phyloP scores from a whole-genome alignment of 2,113 vertebrate species.

The Anoura caudifer region DNA sequence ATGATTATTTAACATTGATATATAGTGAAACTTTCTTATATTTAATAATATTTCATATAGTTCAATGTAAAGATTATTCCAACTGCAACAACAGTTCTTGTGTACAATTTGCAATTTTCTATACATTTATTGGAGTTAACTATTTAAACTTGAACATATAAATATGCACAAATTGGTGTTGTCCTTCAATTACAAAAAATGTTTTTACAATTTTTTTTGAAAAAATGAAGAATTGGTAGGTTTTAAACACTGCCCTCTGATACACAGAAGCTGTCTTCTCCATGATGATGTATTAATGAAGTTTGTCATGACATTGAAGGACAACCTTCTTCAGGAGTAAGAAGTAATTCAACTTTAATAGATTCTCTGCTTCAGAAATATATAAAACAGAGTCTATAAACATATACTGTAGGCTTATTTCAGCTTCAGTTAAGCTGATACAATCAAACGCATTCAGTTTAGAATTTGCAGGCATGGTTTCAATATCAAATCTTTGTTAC shows the following conservation, averaged over 20 bases:
- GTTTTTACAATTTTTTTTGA: neutral
- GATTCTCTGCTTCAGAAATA: constrained; percentile 77
- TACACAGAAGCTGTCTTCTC: constrained; percentile 60
- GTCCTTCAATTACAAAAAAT: constrained; percentile 46
- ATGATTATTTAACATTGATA: constrained; percentile 2
- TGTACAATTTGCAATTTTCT: neutral
- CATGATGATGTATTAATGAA: constrained; percentile 77
- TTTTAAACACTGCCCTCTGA: constrained; percentile 52
- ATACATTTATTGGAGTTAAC: neutral
- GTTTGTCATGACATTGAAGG: constrained; percentile 80
- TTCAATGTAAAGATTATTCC: neutral
- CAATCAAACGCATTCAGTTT: constrained; percentile 71
- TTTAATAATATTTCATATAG: neutral
- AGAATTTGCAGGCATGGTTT: constrained; percentile 72
- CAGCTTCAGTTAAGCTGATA: constrained; percentile 75
- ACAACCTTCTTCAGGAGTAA: constrained; percentile 75
- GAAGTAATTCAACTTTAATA: constrained; percentile 77
- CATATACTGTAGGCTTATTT: constrained; percentile 76
- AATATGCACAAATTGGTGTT: neutral
- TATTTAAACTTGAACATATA: neutral
- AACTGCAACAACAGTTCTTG: neutral
- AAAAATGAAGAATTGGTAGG: constrained; percentile 51
- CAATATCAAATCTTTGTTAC: constrained; percentile 49
- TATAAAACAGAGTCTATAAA: constrained; percentile 80
- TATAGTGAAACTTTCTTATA: neutral